These are phyloP conservation scores for Myodes glareolus DNA, from an alignment of 2,113 vertebrate genomes.

Conservation along the genomic window DNA sequence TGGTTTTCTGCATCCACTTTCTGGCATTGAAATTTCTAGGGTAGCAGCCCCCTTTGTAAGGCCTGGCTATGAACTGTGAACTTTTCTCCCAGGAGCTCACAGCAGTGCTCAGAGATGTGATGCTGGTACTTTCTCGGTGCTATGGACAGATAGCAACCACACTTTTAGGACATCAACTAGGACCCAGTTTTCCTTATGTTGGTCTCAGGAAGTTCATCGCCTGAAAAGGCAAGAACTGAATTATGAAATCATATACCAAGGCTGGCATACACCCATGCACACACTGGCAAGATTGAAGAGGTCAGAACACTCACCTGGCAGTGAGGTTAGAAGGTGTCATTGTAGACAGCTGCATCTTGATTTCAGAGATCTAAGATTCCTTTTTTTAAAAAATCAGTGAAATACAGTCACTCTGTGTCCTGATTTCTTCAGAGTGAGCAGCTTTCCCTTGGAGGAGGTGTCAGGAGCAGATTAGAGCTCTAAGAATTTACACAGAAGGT, in stretches of 20 bases:
- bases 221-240: neutral
- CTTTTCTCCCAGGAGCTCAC: neutral
- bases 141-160: neutral
- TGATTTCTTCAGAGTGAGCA: neutral
- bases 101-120: neutral
- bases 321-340: neutral
- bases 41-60: neutral
- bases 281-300: fast-evolving
- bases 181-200: neutral
- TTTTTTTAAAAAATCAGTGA: neutral
- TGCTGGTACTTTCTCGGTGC: neutral
- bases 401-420: neutral
- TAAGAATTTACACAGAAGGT: neutral
- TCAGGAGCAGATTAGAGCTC: neutral
- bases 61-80: neutral
- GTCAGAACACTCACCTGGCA: neutral
- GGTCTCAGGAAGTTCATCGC: neutral
- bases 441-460: neutral
- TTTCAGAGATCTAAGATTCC: neutral
- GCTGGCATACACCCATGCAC: fast-evolving
- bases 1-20: neutral
- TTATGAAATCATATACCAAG: neutral
- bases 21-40: neutral
- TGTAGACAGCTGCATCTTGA: neutral
- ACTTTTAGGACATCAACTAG: neutral